A percentile compares a stretch with the other conserved stretches of the same genome.
Evolutionary conservation across 1,140 invertebrate genomes (phyloP).

Genomic region (Calephelis virginiensis): DNA sequence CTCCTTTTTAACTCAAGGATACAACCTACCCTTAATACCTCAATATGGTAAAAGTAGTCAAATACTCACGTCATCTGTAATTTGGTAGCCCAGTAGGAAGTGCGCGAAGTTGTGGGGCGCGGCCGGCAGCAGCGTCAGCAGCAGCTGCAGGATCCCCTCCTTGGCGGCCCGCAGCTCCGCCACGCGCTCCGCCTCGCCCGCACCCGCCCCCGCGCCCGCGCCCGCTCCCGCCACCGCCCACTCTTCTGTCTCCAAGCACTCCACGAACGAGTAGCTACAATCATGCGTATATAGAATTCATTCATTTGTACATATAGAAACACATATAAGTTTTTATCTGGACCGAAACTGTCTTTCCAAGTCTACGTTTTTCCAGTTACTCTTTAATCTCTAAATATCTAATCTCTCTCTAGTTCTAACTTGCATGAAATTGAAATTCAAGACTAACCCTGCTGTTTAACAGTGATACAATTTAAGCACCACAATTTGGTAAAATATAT

Average conservation of each 20-base stretch:
- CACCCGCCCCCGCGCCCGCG: slow-evolving; percentile 41
- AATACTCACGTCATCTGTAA: slow-evolving; percentile 71
- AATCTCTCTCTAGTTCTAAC: too few species aligned
- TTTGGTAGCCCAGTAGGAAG: slow-evolving; percentile 93
- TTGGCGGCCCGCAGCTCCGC: slow-evolving; percentile 78
- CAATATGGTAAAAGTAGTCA: background rate
- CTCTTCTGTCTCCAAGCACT: slow-evolving; percentile 89
- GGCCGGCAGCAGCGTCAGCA: slow-evolving; percentile 87
- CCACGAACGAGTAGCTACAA: slow-evolving; percentile 90
- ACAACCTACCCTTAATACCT: too few species aligned
- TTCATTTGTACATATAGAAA: too few species aligned
- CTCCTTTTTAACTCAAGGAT: too few species aligned
- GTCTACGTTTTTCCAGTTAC: too few species aligned
- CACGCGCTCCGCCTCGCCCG: slow-evolving; percentile 43
- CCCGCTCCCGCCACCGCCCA: slow-evolving; percentile 53
- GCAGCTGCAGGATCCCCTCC: slow-evolving; percentile 84
- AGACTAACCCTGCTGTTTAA: too few species aligned
- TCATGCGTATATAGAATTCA: background rate
- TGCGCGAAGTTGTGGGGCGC: slow-evolving; percentile 91
- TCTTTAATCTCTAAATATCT: too few species aligned
- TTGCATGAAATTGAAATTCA: too few species aligned
- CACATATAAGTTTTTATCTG: too few species aligned
- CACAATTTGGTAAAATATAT: too few species aligned
- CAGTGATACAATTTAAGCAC: too few species aligned
- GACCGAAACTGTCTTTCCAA: too few species aligned